These are phyloP conservation scores for Pseudomyrmex dendroicus DNA, from an alignment of 1,140 invertebrate species.

Conservation along the genomic window DNA sequence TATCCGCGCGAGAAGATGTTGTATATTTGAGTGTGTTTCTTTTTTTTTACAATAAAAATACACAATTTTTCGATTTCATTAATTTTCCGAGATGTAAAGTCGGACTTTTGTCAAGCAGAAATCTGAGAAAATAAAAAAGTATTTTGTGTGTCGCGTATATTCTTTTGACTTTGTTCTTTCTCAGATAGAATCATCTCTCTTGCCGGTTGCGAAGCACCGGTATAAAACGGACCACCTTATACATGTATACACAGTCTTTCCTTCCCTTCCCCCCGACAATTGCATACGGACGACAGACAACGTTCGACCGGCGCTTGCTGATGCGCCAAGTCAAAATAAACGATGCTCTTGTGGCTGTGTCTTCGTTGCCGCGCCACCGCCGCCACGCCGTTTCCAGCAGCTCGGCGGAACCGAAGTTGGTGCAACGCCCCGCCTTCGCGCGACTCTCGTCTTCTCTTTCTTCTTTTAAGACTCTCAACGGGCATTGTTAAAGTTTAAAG, in stretches of 20 bases:
- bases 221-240: slow-evolving; percentile 5
- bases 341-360: slow-evolving; percentile 31
- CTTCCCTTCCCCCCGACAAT: neutral
- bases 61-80: neutral
- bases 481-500: slow-evolving; percentile 7
- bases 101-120: no score
- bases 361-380: slow-evolving; percentile 15
- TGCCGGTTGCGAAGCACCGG: neutral
- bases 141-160: neutral
- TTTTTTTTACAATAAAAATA: neutral
- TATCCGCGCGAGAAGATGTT: neutral
- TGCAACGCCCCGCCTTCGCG: slow-evolving; percentile 31
- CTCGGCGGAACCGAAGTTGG: neutral
- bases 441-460: neutral
- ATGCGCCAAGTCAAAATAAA: slow-evolving; percentile 58
- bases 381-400: slow-evolving; percentile 13
- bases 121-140: no score
- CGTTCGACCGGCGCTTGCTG: slow-evolving; percentile 17
- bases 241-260: neutral
- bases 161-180: neutral
- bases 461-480: slow-evolving; percentile 28
- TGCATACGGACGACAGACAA: slow-evolving; percentile 18
- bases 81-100: neutral
- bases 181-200: neutral
- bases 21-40: neutral